Percentiles rank a stretch among this genome's conserved stretches.
phyloP scores from a whole-genome alignment of 1,140 invertebrate species.

The Glossosoma conforme region DNA sequence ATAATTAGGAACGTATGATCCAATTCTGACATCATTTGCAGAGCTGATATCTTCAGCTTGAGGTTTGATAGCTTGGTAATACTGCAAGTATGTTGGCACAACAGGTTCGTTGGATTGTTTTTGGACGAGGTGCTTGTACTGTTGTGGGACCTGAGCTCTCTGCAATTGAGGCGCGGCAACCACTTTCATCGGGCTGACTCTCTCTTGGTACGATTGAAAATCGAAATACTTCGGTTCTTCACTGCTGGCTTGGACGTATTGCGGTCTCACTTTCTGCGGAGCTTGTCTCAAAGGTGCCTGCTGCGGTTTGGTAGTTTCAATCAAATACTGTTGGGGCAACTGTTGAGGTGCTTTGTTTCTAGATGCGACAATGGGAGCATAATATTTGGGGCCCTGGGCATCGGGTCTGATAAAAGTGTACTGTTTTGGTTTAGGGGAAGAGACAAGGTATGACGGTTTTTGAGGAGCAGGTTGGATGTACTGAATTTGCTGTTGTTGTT shows the following conservation, averaged over 20 bases:
- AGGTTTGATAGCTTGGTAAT: constrained; percentile 27
- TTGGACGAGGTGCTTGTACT: constrained; percentile 15
- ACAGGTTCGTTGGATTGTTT: constrained; percentile 20
- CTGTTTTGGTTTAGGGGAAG: constrained; percentile 8
- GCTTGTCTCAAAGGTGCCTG: constrained; percentile 7
- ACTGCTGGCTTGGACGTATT: constrained; percentile 14
- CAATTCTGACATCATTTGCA: constrained; percentile 16
- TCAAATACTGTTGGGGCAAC: constrained; percentile 28
- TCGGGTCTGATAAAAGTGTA: constrained; percentile 17
- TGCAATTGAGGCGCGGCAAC: constrained; percentile 28
- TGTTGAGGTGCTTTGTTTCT: constrained; percentile 17
- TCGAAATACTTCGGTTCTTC: constrained; percentile 26
- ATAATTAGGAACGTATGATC: constrained; percentile 18
- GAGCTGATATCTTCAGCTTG: constrained; percentile 23
- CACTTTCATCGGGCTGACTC: constrained; percentile 24
- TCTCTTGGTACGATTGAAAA: constrained; percentile 22
- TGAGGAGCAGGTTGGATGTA: constrained; percentile 17
- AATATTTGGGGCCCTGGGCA: constrained; percentile 18
- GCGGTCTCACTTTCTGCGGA: constrained; percentile 13
- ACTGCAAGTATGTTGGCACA: constrained; percentile 23
- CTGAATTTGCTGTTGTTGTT: constrained; percentile 13
- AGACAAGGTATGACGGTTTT: constrained; percentile 8
- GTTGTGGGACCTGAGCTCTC: constrained; percentile 6
- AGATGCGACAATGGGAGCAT: constrained; percentile 9
- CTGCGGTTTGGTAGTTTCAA: constrained; percentile 29